Percentiles rank a stretch among this genome's conserved stretches.
Evolutionary conservation across 2,888 invertebrate species (phyloP).

Genomic region (Scaptomyza tumidula): DNA sequence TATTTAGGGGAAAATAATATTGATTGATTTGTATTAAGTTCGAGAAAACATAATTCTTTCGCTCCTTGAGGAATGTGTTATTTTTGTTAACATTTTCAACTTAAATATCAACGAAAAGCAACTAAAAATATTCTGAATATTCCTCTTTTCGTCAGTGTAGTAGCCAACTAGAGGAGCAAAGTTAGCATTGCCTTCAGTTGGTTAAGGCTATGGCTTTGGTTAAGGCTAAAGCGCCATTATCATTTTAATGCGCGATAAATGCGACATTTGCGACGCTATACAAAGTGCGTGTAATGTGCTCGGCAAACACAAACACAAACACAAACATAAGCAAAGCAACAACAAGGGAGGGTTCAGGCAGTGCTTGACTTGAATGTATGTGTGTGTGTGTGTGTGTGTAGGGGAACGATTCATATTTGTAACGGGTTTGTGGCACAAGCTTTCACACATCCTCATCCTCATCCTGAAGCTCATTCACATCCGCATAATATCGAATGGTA

Average conservation of each 20-base stretch:
- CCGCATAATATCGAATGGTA: constrained; percentile 71
- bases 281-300: constrained; percentile 79
- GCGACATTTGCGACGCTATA: constrained; percentile 82
- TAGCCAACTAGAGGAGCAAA: neutral
- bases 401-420: constrained; percentile 69
- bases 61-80: no score
- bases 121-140: no score
- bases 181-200: neutral
- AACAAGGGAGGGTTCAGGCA: neutral
- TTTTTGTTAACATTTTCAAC: no score
- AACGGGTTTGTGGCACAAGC: constrained; percentile 51
- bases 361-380: constrained; percentile 45
- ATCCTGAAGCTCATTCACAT: constrained; percentile 6
- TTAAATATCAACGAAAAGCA: no score
- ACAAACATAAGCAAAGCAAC: neutral
- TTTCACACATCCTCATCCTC: neutral
- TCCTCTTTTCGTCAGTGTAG: neutral
- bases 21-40: no score
- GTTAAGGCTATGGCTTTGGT: neutral
- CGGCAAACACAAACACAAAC: constrained; percentile 52
- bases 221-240: constrained; percentile 69
- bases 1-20: no score
- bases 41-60: no score
- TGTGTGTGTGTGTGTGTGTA: constrained; percentile 6
- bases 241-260: constrained; percentile 84